Percentiles rank a stretch among this genome's conserved stretches.
Conservation (phyloP, 1,140 invertebrate species). For the Antheraea pernyi region DNA sequence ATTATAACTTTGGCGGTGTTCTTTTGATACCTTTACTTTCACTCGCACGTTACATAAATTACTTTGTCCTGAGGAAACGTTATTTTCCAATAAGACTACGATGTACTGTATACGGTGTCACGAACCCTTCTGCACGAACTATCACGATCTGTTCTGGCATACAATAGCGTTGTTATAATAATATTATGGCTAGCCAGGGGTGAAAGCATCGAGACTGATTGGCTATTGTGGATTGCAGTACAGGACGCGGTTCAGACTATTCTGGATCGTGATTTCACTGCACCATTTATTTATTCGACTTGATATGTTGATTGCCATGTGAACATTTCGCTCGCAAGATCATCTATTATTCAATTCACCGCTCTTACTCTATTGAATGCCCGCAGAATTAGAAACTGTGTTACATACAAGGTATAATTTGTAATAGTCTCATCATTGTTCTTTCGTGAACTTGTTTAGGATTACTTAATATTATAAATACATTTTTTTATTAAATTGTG, state of each 20-base stretch:
- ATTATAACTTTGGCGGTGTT: constrained; percentile 19
- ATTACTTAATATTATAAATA: neutral
- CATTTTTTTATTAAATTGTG: neutral
- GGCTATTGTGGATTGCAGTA: constrained; percentile 52
- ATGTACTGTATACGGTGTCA: constrained; percentile 68
- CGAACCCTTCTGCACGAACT: constrained; percentile 63
- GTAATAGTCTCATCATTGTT: constrained; percentile 27
- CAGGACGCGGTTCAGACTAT: constrained; percentile 49
- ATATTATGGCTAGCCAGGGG: constrained; percentile 60
- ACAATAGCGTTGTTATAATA: constrained; percentile 66
- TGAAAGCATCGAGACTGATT: constrained; percentile 70
- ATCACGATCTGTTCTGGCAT: constrained; percentile 64
- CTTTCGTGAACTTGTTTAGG: neutral
- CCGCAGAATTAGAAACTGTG: constrained; percentile 43
- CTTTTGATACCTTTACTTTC: constrained; percentile 45
- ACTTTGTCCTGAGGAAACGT: constrained; percentile 51
- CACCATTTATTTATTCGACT: constrained; percentile 51
- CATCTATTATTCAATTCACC: constrained; percentile 63
- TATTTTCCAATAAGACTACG: constrained; percentile 63
- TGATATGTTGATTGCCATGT: constrained; percentile 60
- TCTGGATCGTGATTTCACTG: constrained; percentile 69
- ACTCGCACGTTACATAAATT: constrained; percentile 61
- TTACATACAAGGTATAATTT: constrained; percentile 35
- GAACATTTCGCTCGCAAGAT: constrained; percentile 39
- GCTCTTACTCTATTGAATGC: constrained; percentile 39